Evolutionary conservation across 1,140 invertebrate species (phyloP), one percentile per base, ranked within the genome.

Genomic region (Hesperophylax magnus): DNA sequence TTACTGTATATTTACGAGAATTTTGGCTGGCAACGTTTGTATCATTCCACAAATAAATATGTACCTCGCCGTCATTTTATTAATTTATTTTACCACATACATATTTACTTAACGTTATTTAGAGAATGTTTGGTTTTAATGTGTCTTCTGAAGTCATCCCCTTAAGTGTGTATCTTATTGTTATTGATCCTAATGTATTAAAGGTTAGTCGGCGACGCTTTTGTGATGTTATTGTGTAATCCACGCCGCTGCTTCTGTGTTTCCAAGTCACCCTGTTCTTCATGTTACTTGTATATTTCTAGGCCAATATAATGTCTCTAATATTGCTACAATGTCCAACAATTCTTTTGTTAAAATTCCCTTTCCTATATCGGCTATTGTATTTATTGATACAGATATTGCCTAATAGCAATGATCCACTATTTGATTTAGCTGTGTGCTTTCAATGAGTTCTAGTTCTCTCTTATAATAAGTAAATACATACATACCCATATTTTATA

Each of bases 211-310:
- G 27, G 56, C 72, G 34, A 39, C 8, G 72, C 72, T 76, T 67
- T 65, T 65, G 76, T 77, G 61, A 52, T 52, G 39, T 63, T 60
- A 56, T 71, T 71, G 63, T 78, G 77, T 78, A 63, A 58, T 53
- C 52, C 77, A 78, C 77, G 77, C 77, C 77, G 77, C 77, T 54
- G 77, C 77, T 78, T 78, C 7, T 71, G 24, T 76, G 54, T 76
- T 47, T 27, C 58, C 47, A 22, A 77, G 31, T 78, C 77, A 78
- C 63, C 34, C 63, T 60, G 27, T 47, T n/a, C 34, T 34, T 69
- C 24, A 61, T 14, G 14, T 61, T 61, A 61, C 60, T 61, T 61
- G 4, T 61, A 24, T 61, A 61, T 24, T 61, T 15, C 0, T 61
- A 61, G 60, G 60, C 15, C 60, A 61, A 61, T 61, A 61, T 61